Evolutionary conservation across 2,797 vertebrate species (phyloP).

Genomic region (Perdix hodgsoniae): DNA sequence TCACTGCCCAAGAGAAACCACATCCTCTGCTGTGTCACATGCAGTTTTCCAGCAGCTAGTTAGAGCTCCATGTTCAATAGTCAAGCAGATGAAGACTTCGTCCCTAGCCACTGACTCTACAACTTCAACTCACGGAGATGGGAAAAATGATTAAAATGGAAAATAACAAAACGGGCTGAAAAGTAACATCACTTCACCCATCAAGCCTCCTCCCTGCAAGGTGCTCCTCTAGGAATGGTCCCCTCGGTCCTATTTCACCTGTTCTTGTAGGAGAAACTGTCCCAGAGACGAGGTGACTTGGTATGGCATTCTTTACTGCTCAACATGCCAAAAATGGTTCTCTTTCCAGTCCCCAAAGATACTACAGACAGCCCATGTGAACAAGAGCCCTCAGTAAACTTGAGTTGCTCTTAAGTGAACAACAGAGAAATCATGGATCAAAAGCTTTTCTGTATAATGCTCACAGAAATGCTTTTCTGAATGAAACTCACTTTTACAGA

Average conservation of each 20-base stretch:
- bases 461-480: constrained; percentile 8
- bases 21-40: not conserved
- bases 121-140: constrained; percentile 44
- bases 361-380: not conserved
- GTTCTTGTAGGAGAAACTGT: not conserved
- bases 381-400: not conserved
- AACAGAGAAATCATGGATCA: fast-evolving
- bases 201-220: constrained; percentile 2
- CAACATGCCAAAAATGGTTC: not conserved
- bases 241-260: not conserved
- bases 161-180: constrained; percentile 34
- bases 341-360: not conserved
- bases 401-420: not conserved
- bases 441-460: not conserved
- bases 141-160: constrained; percentile 60
- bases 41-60: not conserved
- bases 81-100: constrained; percentile 12
- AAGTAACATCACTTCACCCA: constrained; percentile 36
- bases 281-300: not conserved
- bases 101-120: constrained; percentile 3
- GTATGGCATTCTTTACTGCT: not conserved
- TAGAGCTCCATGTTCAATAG: not conserved
- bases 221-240: not conserved
- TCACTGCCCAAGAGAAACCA: not conserved
- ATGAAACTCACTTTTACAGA: not conserved